Evolutionary conservation across 2,888 invertebrate genomes (phyloP).

Genomic region (Eupeodes latifasciatus): DNA sequence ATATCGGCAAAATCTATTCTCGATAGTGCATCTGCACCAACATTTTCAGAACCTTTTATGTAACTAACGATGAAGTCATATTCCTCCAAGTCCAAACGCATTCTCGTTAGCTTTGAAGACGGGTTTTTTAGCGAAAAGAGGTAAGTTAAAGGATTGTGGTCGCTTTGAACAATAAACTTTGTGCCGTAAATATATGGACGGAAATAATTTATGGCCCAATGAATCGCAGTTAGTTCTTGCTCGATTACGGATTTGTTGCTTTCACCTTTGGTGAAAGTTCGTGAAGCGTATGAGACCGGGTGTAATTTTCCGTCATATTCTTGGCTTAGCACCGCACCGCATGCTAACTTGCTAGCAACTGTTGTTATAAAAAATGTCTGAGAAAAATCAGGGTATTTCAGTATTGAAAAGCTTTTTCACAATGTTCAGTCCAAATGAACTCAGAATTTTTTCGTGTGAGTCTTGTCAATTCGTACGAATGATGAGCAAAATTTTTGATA

Average conservation of each 20-base stretch:
- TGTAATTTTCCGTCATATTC: conserved; percentile 45
- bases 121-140: conserved; percentile 77
- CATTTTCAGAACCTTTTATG: conserved; percentile 72
- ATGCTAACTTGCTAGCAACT: conserved; percentile 65
- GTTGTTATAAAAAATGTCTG: conserved; percentile 43
- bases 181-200: conserved; percentile 68
- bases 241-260: conserved; percentile 77
- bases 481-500: conserved; percentile 53
- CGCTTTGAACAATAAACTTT: conserved; percentile 69
- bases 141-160: conserved; percentile 44
- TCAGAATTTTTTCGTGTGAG: conserved; percentile 37
- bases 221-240: conserved; percentile 77
- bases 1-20: conserved; percentile 43
- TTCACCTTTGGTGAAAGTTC: conserved; percentile 76
- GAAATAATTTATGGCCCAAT: conserved; percentile 77
- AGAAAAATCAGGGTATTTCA: conserved; percentile 41
- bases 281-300: conserved; percentile 67
- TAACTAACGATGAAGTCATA: conserved; percentile 76
- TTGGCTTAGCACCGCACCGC: conserved; percentile 71
- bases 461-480: conserved; percentile 13
- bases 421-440: conserved; percentile 52
- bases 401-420: conserved; percentile 44
- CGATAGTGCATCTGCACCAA: conserved; percentile 63
- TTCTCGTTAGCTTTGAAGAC: conserved; percentile 77
- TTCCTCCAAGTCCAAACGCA: conserved; percentile 77